Evolutionary conservation across 2,797 vertebrate genomes (phyloP).

Genomic region (Schizopygopsis pylzovi): DNA sequence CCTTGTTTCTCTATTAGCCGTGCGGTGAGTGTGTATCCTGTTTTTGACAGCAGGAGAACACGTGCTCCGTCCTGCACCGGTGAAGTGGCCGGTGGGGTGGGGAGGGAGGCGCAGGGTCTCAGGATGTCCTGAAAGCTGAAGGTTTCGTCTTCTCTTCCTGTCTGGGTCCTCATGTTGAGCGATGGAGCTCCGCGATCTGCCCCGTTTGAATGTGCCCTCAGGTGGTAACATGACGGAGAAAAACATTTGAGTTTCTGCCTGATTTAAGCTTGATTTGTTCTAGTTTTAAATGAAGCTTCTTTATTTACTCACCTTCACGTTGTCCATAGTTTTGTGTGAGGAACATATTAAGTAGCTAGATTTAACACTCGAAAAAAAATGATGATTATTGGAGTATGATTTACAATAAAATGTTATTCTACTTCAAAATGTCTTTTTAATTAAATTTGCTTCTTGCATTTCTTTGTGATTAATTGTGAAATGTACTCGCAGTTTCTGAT

Average conservation of each 20-base stretch:
- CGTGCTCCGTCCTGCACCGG: slow-evolving; percentile 16
- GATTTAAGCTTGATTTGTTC: too few relatives aligned
- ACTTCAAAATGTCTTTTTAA: neutral
- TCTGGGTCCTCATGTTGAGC: slow-evolving; percentile 27
- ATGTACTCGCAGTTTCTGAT: neutral
- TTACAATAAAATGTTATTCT: neutral
- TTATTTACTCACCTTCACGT: neutral
- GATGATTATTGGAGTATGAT: neutral
- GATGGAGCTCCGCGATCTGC: neutral
- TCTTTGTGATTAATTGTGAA: neutral
- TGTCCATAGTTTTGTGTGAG: neutral
- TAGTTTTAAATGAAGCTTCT: neutral
- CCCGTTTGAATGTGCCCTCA: neutral
- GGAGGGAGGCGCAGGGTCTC: slow-evolving; percentile 23
- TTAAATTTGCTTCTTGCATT: neutral
- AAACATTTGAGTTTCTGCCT: neutral
- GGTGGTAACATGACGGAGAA: neutral
- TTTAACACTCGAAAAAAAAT: neutral
- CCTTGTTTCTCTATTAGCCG: slow-evolving; percentile 37
- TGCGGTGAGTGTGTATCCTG: slow-evolving; percentile 62
- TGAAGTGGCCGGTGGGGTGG: slow-evolving; percentile 9
- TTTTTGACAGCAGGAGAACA: slow-evolving; percentile 57
- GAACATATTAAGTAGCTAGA: neutral
- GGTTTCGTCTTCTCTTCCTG: slow-evolving; percentile 52
- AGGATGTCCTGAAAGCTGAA: slow-evolving; percentile 63